phyloP scores from a whole-genome alignment of 2,888 invertebrate species.

The Galerucella nymphaeae region DNA sequence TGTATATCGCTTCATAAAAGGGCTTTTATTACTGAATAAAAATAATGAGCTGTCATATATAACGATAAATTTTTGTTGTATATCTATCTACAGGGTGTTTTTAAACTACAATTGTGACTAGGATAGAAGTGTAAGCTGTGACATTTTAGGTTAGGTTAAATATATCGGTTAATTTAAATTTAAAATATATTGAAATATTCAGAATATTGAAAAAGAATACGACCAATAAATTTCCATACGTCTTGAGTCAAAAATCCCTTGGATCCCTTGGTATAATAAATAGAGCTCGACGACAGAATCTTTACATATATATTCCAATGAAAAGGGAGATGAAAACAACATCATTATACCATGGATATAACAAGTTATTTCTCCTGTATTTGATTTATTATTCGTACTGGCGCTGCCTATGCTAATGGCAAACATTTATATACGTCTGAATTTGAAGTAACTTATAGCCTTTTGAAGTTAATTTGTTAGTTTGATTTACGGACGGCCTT shows the following conservation, averaged over 20 bases:
- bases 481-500: slow-evolving; percentile 64
- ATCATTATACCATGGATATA: slow-evolving; percentile 65
- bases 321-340: slow-evolving; percentile 63
- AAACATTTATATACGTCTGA: slow-evolving; percentile 65
- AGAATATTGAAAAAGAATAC: neutral
- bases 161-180: no score
- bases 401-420: slow-evolving; percentile 66
- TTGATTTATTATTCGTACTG: slow-evolving; percentile 64
- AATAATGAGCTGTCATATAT: slow-evolving; percentile 30
- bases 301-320: slow-evolving; percentile 59
- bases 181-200: no score
- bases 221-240: slow-evolving; percentile 16
- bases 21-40: slow-evolving; percentile 33
- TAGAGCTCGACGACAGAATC: slow-evolving; percentile 49
- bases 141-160: no score
- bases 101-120: neutral
- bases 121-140: no score
- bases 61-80: slow-evolving; percentile 6
- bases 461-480: slow-evolving; percentile 66
- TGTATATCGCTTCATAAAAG: slow-evolving; percentile 30
- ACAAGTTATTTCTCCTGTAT: slow-evolving; percentile 65
- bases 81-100: neutral
- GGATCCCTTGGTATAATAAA: slow-evolving; percentile 45
- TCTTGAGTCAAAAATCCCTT: slow-evolving; percentile 40
- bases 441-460: slow-evolving; percentile 63